Evolutionary conservation across 2,797 vertebrate genomes (phyloP).

Genomic region (Macropus fuliginosus): DNA sequence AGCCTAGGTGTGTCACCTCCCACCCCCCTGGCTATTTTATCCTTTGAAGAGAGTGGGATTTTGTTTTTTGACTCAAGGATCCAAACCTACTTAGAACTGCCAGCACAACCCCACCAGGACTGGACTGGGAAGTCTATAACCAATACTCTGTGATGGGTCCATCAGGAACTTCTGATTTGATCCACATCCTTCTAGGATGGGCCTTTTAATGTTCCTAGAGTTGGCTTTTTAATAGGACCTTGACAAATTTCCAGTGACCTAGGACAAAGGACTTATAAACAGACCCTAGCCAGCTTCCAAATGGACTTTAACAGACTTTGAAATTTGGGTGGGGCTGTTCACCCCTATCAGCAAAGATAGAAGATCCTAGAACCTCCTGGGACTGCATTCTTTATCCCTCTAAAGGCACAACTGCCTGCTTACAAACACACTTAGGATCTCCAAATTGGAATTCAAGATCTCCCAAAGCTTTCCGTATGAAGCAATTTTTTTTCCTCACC

Average conservation of each 20-base stretch:
- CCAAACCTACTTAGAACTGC: background rate
- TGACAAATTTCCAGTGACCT: background rate
- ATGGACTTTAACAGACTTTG: background rate
- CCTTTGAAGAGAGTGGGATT: background rate
- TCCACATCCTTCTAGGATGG: background rate
- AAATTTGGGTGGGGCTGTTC: background rate
- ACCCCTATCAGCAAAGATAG: background rate
- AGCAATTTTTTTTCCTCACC: slow-evolving; percentile 85
- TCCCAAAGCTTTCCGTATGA: background rate
- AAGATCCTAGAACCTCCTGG: background rate
- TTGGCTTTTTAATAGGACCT: background rate
- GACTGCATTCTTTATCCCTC: background rate
- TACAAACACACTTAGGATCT: background rate
- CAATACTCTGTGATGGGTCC: background rate
- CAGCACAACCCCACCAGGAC: background rate
- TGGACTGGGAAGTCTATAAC: background rate
- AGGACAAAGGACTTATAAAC: background rate
- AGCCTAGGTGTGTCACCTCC: background rate
- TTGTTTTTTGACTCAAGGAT: background rate
- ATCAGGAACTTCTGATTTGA: background rate
- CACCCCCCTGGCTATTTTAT: background rate
- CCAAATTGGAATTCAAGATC: background rate
- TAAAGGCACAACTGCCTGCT: background rate
- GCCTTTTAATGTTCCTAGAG: background rate
- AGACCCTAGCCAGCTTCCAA: background rate